phyloP scores from a whole-genome alignment of 37 sponge, comb jelly and placozoan species.

The Spongilla lacustris region DNA sequence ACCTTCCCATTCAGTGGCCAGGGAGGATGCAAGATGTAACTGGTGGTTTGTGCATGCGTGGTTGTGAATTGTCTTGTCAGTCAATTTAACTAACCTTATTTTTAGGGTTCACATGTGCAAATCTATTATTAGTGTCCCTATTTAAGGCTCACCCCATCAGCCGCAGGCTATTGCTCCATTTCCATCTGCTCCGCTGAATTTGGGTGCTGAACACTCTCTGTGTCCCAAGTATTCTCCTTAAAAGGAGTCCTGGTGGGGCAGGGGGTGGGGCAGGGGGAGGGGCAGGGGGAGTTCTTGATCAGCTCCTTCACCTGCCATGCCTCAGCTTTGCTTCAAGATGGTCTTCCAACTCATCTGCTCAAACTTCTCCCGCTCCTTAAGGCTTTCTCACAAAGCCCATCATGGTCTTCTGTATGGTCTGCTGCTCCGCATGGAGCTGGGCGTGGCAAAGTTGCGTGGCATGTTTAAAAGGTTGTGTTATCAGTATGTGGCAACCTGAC shows the following conservation, averaged over 20 bases:
- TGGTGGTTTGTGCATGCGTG: too few species aligned
- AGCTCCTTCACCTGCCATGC: conserved; percentile 40
- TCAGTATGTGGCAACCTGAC: too few species aligned
- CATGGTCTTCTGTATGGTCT: conserved; percentile 17
- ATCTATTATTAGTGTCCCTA: too few species aligned
- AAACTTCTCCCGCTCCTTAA: conserved; percentile 57
- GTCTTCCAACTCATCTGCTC: conserved; percentile 16
- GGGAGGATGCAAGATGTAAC: too few species aligned
- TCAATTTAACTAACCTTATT: too few species aligned
- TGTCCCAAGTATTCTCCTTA: not conserved
- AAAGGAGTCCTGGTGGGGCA: not conserved
- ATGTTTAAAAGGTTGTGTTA: not conserved
- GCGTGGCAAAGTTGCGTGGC: not conserved
- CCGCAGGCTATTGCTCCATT: too few species aligned
- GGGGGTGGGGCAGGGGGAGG: too few species aligned
- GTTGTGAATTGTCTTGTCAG: too few species aligned
- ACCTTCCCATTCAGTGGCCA: too few species aligned
- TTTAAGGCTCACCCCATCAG: too few species aligned
- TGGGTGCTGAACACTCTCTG: not conserved
- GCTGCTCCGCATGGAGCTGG: not conserved
- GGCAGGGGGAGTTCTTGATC: conserved; percentile 33
- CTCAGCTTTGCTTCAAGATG: conserved; percentile 28
- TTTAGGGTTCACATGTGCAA: too few species aligned
- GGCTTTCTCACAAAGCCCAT: conserved; percentile 43
- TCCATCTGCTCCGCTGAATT: not conserved